Evolutionary conservation across 2,888 invertebrate species (phyloP).

Genomic region (Eutolmus rufibarbis): DNA sequence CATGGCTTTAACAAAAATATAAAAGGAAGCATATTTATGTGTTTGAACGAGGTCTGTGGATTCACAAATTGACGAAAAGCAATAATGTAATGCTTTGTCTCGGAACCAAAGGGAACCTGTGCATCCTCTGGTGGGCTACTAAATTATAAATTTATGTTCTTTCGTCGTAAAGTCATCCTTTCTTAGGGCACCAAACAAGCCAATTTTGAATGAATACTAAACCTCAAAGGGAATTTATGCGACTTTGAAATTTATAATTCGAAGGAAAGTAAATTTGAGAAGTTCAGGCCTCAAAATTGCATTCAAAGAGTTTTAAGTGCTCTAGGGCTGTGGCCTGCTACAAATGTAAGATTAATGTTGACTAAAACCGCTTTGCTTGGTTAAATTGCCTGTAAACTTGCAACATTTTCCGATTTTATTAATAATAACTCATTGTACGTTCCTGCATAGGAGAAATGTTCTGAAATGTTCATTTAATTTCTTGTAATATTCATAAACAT

Average conservation of each 20-base stretch:
- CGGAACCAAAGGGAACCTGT: background rate
- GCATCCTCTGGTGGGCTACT: background rate
- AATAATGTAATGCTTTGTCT: background rate
- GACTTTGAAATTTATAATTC: background rate
- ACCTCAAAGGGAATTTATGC: background rate
- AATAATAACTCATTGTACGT: no score
- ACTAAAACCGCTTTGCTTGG: background rate
- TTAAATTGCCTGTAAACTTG: no score
- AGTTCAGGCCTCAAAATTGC: background rate
- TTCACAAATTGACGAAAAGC: background rate
- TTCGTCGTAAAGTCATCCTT: background rate
- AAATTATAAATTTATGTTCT: background rate
- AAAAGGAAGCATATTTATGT: background rate
- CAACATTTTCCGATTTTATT: no score
- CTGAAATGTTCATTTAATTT: no score
- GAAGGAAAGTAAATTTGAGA: background rate
- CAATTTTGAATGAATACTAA: background rate
- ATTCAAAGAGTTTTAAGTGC: background rate
- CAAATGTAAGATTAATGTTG: background rate
- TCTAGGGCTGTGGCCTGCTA: background rate
- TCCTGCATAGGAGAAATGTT: no score
- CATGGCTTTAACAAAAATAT: background rate
- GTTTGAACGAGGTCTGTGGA: background rate
- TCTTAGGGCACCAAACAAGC: background rate
- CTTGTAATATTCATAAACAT: no score